Percentiles rank a stretch among this genome's conserved stretches.
Evolutionary conservation across 2,888 invertebrate species (phyloP).

Genomic region (Agrochola circellaris): DNA sequence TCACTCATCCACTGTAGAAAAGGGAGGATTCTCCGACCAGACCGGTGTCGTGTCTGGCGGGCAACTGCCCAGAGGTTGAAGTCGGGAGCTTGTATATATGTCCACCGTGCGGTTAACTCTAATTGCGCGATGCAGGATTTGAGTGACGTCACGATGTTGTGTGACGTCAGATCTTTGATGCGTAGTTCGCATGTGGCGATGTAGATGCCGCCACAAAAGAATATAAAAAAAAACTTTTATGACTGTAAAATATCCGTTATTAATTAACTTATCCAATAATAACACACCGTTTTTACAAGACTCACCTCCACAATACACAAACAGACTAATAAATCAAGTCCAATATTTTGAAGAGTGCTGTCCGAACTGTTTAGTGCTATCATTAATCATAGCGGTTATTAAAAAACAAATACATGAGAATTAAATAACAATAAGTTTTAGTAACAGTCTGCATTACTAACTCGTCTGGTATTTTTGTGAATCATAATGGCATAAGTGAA

Average conservation of each 20-base stretch:
- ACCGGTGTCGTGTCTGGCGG: no score
- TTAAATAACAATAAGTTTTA: slow-evolving; percentile 31
- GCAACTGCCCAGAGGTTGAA: no score
- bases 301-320: slow-evolving; percentile 17
- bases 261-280: slow-evolving; percentile 1
- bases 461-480: slow-evolving; percentile 11
- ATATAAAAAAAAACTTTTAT: background rate
- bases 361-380: slow-evolving; percentile 38
- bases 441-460: slow-evolving; percentile 16
- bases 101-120: no score
- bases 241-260: background rate
- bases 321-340: slow-evolving; percentile 46
- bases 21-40: no score
- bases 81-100: no score
- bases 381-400: slow-evolving; percentile 45
- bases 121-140: no score
- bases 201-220: no score
- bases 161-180: no score
- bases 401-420: slow-evolving; percentile 48
- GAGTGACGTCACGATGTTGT: no score
- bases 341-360: slow-evolving; percentile 38
- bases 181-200: no score
- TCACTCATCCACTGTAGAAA: no score
- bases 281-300: slow-evolving; percentile 13
- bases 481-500: background rate